These are phyloP conservation scores for Cerceris ruficornis DNA, from an alignment of 2,888 invertebrate genomes.

Conservation along the genomic window DNA sequence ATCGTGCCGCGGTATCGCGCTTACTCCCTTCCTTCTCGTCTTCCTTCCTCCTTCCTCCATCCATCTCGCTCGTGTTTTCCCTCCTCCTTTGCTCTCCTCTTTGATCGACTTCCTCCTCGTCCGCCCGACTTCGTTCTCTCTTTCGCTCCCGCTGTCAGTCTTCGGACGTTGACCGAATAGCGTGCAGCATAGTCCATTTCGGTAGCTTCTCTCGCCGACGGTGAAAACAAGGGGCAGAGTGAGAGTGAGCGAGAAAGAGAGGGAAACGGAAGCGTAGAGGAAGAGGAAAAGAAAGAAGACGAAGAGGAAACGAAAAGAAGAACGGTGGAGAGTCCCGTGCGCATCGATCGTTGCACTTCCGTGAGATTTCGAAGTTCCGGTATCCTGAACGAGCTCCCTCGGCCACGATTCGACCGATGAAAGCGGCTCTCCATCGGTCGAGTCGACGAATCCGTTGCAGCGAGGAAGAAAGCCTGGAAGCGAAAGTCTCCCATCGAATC, in stretches of 20 bases:
- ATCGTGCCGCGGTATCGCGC: too few species aligned
- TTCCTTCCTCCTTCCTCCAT: constrained; percentile 60
- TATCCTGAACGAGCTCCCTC: background rate
- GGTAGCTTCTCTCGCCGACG: too few species aligned
- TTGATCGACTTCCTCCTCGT: constrained; percentile 3
- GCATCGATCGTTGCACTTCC: too few species aligned
- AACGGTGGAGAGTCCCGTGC: too few species aligned
- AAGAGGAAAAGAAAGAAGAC: too few species aligned
- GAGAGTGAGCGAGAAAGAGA: too few species aligned
- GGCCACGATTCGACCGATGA: background rate
- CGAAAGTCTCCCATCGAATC: background rate
- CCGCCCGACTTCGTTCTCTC: constrained; percentile 14
- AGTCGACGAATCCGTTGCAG: background rate
- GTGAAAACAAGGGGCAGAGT: too few species aligned
- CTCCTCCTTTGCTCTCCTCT: background rate
- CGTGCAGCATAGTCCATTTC: too few species aligned
- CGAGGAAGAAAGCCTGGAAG: background rate
- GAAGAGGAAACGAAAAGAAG: too few species aligned
- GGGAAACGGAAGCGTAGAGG: too few species aligned
- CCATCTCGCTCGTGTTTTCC: background rate
- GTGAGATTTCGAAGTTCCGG: too few species aligned
- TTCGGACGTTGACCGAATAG: background rate
- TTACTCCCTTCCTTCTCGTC: constrained; percentile 41
- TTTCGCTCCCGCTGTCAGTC: background rate
- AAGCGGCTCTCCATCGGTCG: background rate